phyloP scores from a whole-genome alignment of 2,888 invertebrate genomes.

The Gymnosoma rotundatum region DNA sequence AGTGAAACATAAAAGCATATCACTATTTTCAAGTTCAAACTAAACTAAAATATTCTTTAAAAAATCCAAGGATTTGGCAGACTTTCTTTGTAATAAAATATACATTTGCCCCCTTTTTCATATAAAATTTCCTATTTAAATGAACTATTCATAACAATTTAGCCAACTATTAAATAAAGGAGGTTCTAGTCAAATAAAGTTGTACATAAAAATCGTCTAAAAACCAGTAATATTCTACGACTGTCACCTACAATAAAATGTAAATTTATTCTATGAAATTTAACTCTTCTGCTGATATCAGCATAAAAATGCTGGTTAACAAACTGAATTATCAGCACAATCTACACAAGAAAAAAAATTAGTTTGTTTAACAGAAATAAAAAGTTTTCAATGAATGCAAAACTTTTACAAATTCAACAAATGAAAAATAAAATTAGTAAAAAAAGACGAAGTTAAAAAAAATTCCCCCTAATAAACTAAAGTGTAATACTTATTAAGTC shows the following conservation, averaged over 20 bases:
- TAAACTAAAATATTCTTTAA: too few relatives aligned
- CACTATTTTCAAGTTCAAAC: too few relatives aligned
- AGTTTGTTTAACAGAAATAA: constrained; percentile 53
- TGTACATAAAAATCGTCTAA: not conserved
- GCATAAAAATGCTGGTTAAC: constrained; percentile 67
- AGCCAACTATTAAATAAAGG: constrained; percentile 4
- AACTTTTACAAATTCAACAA: constrained; percentile 49
- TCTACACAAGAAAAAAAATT: constrained; percentile 28
- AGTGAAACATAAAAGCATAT: too few relatives aligned
- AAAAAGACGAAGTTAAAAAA: constrained; percentile 1
- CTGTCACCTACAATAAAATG: constrained; percentile 27
- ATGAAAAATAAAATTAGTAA: constrained; percentile 17
- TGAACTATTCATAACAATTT: not conserved
- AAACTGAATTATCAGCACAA: constrained; percentile 38
- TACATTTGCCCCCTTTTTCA: not conserved
- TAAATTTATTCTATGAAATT: constrained; percentile 47
- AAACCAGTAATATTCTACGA: not conserved
- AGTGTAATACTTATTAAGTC: constrained; percentile 68
- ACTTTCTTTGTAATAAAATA: too few relatives aligned
- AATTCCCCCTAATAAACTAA: constrained; percentile 60
- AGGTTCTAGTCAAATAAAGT: constrained; percentile 36
- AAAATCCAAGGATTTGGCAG: not conserved
- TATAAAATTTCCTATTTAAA: not conserved
- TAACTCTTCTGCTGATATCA: constrained; percentile 62
- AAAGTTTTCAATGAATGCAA: constrained; percentile 35